Percentiles rank a stretch among this genome's conserved stretches.
phyloP scores from a whole-genome alignment of 2,797 vertebrate genomes.

The Gastrophryne carolinensis region DNA sequence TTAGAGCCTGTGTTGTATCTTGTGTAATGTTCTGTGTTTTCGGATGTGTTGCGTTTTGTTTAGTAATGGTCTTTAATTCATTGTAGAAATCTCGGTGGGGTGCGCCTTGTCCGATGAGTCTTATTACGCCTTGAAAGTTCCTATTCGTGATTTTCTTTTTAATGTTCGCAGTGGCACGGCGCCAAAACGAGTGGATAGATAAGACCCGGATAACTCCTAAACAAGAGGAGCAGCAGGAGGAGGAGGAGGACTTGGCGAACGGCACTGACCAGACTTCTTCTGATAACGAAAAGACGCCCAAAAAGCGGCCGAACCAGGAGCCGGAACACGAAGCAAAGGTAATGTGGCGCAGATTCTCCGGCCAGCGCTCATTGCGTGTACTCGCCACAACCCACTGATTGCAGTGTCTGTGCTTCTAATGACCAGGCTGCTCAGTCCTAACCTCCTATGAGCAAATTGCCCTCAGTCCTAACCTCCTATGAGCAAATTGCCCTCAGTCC shows the following conservation, averaged over 20 bases:
- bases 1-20: too few relatives aligned
- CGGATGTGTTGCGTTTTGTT: too few relatives aligned
- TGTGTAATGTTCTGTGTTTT: too few relatives aligned
- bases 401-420: not conserved
- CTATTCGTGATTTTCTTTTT: slow-evolving; percentile 36
- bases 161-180: slow-evolving; percentile 45
- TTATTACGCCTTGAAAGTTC: too few relatives aligned
- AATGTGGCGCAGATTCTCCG: slow-evolving; percentile 6
- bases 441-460: too few relatives aligned
- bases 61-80: too few relatives aligned
- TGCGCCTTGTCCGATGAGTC: too few relatives aligned
- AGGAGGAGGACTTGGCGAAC: not conserved
- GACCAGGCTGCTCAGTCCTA: too few relatives aligned
- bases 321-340: slow-evolving; percentile 36
- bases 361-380: not conserved
- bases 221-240: not conserved
- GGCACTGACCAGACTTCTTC: not conserved
- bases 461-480: too few relatives aligned
- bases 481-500: not conserved
- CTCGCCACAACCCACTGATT: not conserved
- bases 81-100: too few relatives aligned
- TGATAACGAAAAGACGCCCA: not conserved
- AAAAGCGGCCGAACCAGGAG: slow-evolving; percentile 24
- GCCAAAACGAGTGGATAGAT: slow-evolving; percentile 49
- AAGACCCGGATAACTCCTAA: slow-evolving; percentile 32